Evolutionary conservation across 2,113 vertebrate species (phyloP).

Genomic region (Cichladusa arquata): DNA sequence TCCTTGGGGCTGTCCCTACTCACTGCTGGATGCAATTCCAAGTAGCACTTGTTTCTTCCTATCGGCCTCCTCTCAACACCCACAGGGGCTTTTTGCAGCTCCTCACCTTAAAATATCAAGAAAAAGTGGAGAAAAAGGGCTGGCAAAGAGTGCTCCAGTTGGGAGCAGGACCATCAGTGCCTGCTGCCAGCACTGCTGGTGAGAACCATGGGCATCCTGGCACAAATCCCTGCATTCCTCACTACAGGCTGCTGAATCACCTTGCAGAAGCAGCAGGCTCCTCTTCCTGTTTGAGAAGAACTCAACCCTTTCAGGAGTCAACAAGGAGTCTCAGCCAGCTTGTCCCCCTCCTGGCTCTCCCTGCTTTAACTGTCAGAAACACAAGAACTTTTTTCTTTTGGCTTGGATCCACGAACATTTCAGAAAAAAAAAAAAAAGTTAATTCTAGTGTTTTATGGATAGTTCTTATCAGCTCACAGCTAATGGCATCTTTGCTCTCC

Average conservation of each 20-base stretch:
- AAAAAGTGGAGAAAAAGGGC: neutral
- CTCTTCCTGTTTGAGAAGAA: neutral
- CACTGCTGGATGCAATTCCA: neutral
- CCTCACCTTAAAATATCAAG: neutral
- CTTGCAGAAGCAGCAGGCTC: neutral
- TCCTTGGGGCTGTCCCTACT: neutral
- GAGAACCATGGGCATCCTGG: neutral
- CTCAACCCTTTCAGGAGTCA: neutral
- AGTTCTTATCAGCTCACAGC: slow-evolving; percentile 22
- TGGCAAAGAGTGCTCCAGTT: neutral
- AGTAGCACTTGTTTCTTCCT: neutral
- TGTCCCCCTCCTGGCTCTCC: neutral
- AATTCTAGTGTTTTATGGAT: slow-evolving; percentile 23
- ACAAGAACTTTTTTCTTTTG: neutral
- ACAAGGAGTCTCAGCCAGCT: neutral
- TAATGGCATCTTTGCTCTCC: slow-evolving; percentile 40
- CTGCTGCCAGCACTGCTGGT: neutral
- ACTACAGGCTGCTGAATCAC: neutral
- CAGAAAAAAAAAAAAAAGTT: neutral
- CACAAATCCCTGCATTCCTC: neutral
- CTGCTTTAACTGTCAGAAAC: neutral
- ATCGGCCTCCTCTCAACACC: neutral
- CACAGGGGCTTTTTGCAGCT: neutral
- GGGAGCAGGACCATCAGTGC: neutral
- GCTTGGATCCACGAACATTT: neutral